Evolutionary conservation across 2,888 invertebrate species (phyloP).

Genomic region (Heliconius cydno): DNA sequence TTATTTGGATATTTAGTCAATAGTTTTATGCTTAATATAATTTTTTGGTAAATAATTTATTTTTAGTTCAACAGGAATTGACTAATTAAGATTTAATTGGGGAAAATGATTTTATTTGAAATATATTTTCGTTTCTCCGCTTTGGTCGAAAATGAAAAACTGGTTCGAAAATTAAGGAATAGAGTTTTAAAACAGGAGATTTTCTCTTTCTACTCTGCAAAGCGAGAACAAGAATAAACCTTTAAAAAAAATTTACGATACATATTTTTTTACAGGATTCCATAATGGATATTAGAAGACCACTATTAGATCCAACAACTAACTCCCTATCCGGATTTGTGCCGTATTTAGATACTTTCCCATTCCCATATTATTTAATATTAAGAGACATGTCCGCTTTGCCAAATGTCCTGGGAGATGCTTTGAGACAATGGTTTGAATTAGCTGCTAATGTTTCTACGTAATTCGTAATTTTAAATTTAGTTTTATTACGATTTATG

Average conservation of each 20-base stretch:
- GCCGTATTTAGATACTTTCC: slow-evolving; percentile 96
- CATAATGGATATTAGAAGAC: slow-evolving; percentile 93
- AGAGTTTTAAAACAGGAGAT: no score
- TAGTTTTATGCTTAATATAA: slow-evolving; percentile 16
- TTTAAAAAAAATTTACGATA: background rate
- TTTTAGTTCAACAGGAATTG: no score
- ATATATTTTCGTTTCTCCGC: no score
- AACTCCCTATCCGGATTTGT: slow-evolving; percentile 84
- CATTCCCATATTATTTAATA: slow-evolving; percentile 98
- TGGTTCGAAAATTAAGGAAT: no score
- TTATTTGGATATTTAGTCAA: background rate
- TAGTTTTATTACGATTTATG: background rate
- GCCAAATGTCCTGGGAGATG: slow-evolving; percentile 96
- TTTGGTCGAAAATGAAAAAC: no score
- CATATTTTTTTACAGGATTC: slow-evolving; percentile 88
- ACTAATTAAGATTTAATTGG: no score
- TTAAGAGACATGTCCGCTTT: slow-evolving; percentile 94
- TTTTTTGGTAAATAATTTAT: no score
- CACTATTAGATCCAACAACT: slow-evolving; percentile 85
- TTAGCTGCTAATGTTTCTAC: slow-evolving; percentile 87
- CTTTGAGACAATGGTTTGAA: slow-evolving; percentile 99
- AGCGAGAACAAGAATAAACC: no score
- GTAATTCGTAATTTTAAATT: slow-evolving; percentile 47
- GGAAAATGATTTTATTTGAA: no score
- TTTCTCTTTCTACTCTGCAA: no score